Percentiles rank a stretch among this genome's conserved stretches.
Conservation (phyloP, 2,797 vertebrate species). For the Eurystomus glaucurus region DNA sequence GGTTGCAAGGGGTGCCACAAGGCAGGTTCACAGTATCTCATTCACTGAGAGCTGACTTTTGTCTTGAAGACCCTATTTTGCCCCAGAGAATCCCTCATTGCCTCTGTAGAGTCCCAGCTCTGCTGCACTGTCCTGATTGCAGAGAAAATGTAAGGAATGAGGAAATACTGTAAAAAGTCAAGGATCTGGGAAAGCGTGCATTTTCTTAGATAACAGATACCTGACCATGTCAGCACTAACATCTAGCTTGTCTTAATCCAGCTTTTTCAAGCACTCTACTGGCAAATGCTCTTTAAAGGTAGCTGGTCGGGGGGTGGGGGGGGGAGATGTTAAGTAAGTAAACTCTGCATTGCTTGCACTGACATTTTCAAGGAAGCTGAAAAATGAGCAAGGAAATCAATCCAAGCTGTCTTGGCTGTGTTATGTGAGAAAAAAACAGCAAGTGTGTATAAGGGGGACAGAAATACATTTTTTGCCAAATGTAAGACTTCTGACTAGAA, state of each 20-base stretch:
- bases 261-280: not conserved
- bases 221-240: not conserved
- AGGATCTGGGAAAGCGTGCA: not conserved
- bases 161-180: not conserved
- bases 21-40: not conserved
- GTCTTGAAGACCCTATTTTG: not conserved
- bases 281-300: not conserved
- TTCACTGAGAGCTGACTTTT: not conserved
- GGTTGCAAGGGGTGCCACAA: not conserved
- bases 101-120: rapidly evolving
- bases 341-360: not conserved
- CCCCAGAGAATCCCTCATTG: not conserved
- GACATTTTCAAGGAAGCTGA: not conserved
- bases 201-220: not conserved
- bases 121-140: not conserved
- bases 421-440: not conserved
- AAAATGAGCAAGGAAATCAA: slow-evolving; percentile 2
- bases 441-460: not conserved
- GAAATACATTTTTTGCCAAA: not conserved
- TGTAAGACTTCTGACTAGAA: not conserved
- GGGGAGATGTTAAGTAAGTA: not conserved
- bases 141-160: not conserved
- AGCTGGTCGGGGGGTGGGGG: not conserved
- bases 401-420: not conserved
- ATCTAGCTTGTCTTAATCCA: not conserved